These are phyloP conservation scores for Tetramorium alpestre DNA, from an alignment of 1,140 invertebrate species.

Conservation along the genomic window DNA sequence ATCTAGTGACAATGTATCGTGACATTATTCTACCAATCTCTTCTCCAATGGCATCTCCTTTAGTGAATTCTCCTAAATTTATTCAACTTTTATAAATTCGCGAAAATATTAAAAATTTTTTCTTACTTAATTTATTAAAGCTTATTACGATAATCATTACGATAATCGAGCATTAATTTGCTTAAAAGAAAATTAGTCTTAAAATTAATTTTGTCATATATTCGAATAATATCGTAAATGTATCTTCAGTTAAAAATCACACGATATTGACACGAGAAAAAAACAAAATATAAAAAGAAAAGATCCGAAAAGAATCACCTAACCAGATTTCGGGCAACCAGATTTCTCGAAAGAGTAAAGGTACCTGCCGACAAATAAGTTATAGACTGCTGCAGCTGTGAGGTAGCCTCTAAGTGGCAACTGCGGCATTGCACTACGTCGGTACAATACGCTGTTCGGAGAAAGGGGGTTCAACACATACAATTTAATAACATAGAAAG, in stretches of 20 bases:
- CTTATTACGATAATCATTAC: neutral
- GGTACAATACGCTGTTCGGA: constrained; percentile 15
- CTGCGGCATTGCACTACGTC: constrained; percentile 53
- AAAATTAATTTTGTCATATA: neutral
- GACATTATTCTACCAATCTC: neutral
- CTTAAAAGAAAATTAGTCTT: neutral
- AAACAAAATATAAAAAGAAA: neutral
- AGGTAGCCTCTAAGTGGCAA: constrained; percentile 54
- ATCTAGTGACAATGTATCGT: neutral
- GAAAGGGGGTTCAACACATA: constrained; percentile 70
- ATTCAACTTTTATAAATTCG: neutral
- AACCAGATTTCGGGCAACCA: constrained; percentile 42
- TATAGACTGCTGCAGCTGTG: constrained; percentile 40
- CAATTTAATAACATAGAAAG: constrained; percentile 82
- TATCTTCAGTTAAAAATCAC: neutral
- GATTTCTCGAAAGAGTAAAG: constrained; percentile 52
- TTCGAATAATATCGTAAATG: neutral
- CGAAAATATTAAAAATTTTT: neutral
- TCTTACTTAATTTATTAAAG: neutral
- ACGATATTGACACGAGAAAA: neutral
- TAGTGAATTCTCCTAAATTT: neutral
- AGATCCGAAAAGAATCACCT: constrained; percentile 6
- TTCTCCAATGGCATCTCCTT: neutral
- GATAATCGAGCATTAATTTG: neutral
- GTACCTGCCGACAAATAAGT: constrained; percentile 39